Base-by-base conservation (phyloP, 2,113 vertebrate species). In the Nicator chloris region DNA sequence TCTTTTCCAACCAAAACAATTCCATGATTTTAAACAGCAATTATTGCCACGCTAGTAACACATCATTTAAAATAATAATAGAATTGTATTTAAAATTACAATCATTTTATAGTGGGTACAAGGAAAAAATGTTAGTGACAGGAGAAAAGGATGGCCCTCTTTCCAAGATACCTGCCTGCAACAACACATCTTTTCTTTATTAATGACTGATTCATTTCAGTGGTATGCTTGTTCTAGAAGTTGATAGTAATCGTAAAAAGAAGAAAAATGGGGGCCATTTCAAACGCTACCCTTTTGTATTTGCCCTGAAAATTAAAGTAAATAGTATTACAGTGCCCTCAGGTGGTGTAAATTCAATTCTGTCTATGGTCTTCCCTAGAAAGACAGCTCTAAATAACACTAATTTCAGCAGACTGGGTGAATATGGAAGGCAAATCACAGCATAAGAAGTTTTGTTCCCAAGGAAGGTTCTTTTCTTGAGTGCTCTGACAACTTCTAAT, bases 311-410 rank as follows among this genome's bases (percentile, higher is more conserved):
- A 69, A 63, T 19, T 5, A 51, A 75, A 54, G n/a, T 42, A 85
- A 86, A 65, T 30, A 69, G 84, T 77, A 68, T 88, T 45, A 82
- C 45, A 95, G 95, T 85, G 96, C 96, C 97, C 94, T 92, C 97
- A 92, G 77, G 96, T 92, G 96, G 95, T 79, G 12, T 20, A 70
- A 89, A 75, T 70, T 76, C 21, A 47, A 10, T 91, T 69, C 24
- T 76, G 33, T 30, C 51, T 39, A 13, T 13, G 63, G 51, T 22
- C 45, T 93, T 37, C n/a, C 31, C 81, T 30, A 54, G 51, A 71
- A 77, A 69, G 40, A 57, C 30, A 44, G 53, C 21, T 45, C 68
- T 65, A 89, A 75, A 44, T 33, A 78, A 42, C 7, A 59, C 5
- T 33, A 23, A 50, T 68, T 92, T 63, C 71, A 86, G 60, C 42